Base-by-base conservation (phyloP, 2,797 vertebrate genomes). In the Platyrinchus mystaceus region DNA sequence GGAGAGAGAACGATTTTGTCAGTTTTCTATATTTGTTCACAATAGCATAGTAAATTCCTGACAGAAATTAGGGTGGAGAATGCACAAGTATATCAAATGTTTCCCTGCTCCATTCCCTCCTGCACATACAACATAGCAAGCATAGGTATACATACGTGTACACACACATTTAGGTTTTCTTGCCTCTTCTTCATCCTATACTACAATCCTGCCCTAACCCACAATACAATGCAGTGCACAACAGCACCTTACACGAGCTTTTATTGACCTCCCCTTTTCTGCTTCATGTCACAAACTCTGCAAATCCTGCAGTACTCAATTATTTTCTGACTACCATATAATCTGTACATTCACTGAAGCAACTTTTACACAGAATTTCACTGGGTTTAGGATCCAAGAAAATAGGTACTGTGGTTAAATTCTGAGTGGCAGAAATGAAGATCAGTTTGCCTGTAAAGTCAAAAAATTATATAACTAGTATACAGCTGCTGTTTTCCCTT, bases 91-190 rank as follows among this genome's bases (percentile, higher is more conserved):
- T 62, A 58, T 58, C 13, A 81, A 83, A 47, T 47, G 55, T 20
- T 50, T 39, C n/a, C 7, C 18, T 12, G 2, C 37, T 66, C 32
- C 18, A 22, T 47, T 84, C n/a, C 9, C 15, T 34, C 7, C 39
- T 71, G n/a, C 23, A 59, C 4, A 2, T 22, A 39, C 10, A 24
- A 71, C 4, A 24, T 12, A 55, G 43, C 11, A 88, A 37, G 7
- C 11, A 67, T 3, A 43, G 3, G 11, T 14, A 12, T 12, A 36
- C 6, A 8, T 4, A 21, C 5, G 14, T 0, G 1, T 10, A 39
- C 14, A 39, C n/a, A n/a, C 10, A 21, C 3, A 3, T 2, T 3
- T n/a, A 64, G 32, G 9, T 47, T 41, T 84, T 44, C 52, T 55
- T 67, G 62, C 30, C 36, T 62, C 7, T 86, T 26, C 27, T 80